Evolutionary conservation across 2,113 vertebrate genomes (phyloP).

Genomic region (Jaculus jaculus): DNA sequence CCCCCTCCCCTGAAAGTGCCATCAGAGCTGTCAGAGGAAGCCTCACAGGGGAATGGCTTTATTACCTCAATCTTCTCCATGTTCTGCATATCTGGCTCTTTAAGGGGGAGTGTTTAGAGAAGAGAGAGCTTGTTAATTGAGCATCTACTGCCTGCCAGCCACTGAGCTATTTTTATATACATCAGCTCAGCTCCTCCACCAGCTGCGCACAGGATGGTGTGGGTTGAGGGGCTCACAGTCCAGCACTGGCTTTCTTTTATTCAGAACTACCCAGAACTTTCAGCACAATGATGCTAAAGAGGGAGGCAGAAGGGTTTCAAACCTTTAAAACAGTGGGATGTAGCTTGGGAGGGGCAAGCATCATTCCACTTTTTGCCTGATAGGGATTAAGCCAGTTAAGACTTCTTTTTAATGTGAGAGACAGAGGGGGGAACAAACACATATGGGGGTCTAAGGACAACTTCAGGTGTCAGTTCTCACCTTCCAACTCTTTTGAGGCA

Average conservation of each 20-base stretch:
- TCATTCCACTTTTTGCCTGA: slow-evolving; percentile 11
- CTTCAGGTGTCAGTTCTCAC: too few relatives aligned
- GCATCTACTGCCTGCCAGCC: slow-evolving; percentile 41
- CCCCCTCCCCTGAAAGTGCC: background rate
- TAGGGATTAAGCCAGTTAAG: background rate
- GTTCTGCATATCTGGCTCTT: slow-evolving; percentile 57
- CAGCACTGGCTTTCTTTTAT: background rate
- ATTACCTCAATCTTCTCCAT: slow-evolving; percentile 53
- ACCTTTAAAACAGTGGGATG: background rate
- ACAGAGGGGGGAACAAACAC: too few relatives aligned
- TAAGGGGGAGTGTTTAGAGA: background rate
- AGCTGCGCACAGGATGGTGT: background rate
- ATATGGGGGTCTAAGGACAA: too few relatives aligned
- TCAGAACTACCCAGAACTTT: slow-evolving; percentile 21
- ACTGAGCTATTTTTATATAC: background rate
- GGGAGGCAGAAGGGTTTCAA: background rate
- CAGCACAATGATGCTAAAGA: background rate
- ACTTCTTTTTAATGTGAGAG: slow-evolving; percentile 12
- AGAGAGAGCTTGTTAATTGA: slow-evolving; percentile 61
- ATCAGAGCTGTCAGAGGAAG: slow-evolving; percentile 36
- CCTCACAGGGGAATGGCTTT: slow-evolving; percentile 34
- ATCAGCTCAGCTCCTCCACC: background rate
- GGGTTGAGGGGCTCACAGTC: background rate
- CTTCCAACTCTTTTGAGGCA: too few relatives aligned
- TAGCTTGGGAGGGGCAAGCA: background rate